These are phyloP conservation scores for Andrena fulva DNA, from an alignment of 2,888 invertebrate species.

Conservation along the genomic window DNA sequence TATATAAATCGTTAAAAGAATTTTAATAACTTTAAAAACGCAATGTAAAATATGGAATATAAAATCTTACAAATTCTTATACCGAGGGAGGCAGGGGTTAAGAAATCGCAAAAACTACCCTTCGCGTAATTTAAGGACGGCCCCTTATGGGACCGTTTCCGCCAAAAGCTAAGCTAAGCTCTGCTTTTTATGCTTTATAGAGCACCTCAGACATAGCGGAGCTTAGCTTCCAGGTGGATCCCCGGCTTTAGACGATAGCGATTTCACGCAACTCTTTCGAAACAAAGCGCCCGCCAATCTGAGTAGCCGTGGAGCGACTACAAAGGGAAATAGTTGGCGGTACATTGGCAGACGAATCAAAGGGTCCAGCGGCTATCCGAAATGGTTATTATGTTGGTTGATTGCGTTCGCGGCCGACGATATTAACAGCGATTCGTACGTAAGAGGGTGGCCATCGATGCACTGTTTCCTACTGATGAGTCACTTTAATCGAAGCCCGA, in stretches of 20 bases:
- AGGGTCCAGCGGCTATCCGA: constrained; percentile 46
- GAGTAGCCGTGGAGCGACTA: background rate
- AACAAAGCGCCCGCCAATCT: background rate
- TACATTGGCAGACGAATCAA: constrained; percentile 37
- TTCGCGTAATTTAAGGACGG: too few relatives aligned
- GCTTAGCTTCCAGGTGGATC: too few relatives aligned
- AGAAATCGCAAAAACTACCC: too few relatives aligned
- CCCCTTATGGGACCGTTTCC: too few relatives aligned
- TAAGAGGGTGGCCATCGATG: constrained; percentile 64
- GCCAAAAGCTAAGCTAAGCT: too few relatives aligned
- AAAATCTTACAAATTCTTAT: too few relatives aligned
- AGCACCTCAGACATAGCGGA: too few relatives aligned
- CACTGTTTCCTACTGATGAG: constrained; percentile 67
- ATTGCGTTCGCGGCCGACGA: constrained; percentile 60
- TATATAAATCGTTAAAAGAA: too few relatives aligned
- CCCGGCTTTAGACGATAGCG: background rate
- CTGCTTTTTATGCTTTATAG: too few relatives aligned
- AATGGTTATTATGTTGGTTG: constrained; percentile 68
- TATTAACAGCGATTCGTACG: constrained; percentile 63
- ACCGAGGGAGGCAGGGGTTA: too few relatives aligned
- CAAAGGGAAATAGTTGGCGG: constrained; percentile 6
- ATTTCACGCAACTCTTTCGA: background rate
- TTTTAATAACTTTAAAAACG: too few relatives aligned
- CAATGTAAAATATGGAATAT: too few relatives aligned
- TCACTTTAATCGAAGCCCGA: constrained; percentile 64